Conservation (phyloP, 2,888 invertebrate genomes). For the Eupithecia inturbata region DNA sequence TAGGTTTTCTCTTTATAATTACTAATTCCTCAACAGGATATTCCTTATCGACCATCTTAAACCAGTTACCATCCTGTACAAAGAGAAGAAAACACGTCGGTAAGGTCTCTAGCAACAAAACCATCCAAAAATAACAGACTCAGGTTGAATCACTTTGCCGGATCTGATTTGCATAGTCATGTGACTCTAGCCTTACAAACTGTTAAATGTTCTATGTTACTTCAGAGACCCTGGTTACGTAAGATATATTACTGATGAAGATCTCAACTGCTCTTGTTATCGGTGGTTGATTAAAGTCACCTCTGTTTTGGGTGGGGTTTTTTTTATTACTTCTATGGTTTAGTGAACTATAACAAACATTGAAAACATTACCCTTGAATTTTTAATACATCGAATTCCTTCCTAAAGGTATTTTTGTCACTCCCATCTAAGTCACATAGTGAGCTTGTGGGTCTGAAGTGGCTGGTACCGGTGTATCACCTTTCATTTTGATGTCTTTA, state of each 20-base stretch:
- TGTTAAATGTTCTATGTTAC: conserved; percentile 19
- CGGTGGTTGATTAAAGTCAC: background rate
- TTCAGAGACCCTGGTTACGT: conserved; percentile 45
- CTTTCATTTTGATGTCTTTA: background rate
- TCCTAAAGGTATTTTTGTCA: background rate
- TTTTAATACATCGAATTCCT: too few relatives aligned
- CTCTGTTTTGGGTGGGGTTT: background rate
- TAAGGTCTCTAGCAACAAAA: conserved; percentile 20
- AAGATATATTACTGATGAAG: conserved; percentile 31
- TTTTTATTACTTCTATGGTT: background rate
- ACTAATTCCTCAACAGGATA: background rate
- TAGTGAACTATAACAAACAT: background rate
- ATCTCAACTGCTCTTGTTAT: conserved; percentile 1
- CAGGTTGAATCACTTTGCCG: conserved; percentile 44
- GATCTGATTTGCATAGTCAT: conserved; percentile 47
- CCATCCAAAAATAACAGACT: conserved; percentile 28
- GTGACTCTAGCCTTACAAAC: conserved; percentile 32
- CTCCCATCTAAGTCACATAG: background rate
- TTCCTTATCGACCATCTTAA: conserved; percentile 16
- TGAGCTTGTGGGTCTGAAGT: background rate
- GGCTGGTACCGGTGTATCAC: background rate
- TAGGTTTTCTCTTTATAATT: background rate
- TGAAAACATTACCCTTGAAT: background rate
- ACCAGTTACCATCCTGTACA: conserved; percentile 21
- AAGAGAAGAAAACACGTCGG: conserved; percentile 24